phyloP scores from a whole-genome alignment of 2,797 vertebrate species.

The Sebastolobus alascanus region DNA sequence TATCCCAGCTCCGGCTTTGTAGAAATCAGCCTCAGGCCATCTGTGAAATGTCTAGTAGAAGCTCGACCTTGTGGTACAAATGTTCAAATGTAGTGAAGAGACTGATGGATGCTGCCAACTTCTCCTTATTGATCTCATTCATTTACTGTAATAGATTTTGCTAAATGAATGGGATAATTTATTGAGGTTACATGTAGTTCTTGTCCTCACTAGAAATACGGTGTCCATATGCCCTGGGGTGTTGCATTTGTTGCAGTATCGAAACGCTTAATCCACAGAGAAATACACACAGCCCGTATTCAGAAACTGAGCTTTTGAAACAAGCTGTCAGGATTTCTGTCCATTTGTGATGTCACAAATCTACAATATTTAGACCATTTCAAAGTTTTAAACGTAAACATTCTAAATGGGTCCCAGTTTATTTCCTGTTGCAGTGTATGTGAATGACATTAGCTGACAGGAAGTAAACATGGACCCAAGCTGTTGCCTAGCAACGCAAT shows the following conservation, averaged over 20 bases:
- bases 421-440: too few species aligned
- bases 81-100: slow-evolving; percentile 20
- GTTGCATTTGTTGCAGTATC: background rate
- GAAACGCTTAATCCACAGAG: too few species aligned
- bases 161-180: slow-evolving; percentile 27
- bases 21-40: slow-evolving; percentile 21
- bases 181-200: background rate
- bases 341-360: too few species aligned
- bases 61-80: slow-evolving; percentile 11
- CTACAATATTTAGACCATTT: too few species aligned
- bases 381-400: too few species aligned
- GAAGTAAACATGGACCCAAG: too few species aligned
- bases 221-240: background rate
- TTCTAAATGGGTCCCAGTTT: too few species aligned
- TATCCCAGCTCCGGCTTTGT: slow-evolving; percentile 1
- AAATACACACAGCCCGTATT: too few species aligned
- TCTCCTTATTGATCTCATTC: slow-evolving; percentile 40
- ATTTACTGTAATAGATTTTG: slow-evolving; percentile 28
- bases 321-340: too few species aligned
- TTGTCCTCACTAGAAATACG: background rate
- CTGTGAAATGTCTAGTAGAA: background rate
- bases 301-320: too few species aligned
- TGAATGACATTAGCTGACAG: too few species aligned
- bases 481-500: too few species aligned
- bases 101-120: slow-evolving; percentile 33